phyloP scores from a whole-genome alignment of 2,888 invertebrate genomes.

The Agriopis marginaria region DNA sequence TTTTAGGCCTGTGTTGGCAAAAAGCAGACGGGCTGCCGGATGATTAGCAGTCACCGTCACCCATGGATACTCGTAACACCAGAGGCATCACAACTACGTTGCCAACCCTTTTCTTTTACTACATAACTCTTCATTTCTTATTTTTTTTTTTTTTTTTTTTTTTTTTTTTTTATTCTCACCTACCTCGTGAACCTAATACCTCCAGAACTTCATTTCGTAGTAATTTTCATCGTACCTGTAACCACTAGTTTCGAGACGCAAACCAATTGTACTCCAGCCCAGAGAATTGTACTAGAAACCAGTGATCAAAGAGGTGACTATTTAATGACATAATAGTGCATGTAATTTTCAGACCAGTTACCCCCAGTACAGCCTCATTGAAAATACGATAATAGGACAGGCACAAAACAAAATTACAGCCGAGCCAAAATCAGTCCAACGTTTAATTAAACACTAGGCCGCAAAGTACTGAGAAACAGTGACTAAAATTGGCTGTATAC shows the following conservation, averaged over 20 bases:
- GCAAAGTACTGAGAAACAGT: conserved; percentile 15
- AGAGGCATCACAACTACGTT: too few relatives aligned
- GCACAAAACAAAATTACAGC: conserved; percentile 69
- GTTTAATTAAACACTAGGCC: conserved; percentile 69
- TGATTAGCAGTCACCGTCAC: too few relatives aligned
- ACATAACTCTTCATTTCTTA: too few relatives aligned
- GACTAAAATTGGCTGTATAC: conserved; percentile 8
- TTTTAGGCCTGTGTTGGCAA: too few relatives aligned
- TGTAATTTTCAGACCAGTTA: conserved; percentile 60
- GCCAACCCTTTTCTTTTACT: too few relatives aligned
- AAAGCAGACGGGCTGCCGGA: too few relatives aligned
- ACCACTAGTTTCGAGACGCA: conserved; percentile 1
- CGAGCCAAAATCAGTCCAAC: conserved; percentile 62
- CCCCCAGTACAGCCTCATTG: conserved; percentile 59
- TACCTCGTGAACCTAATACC: too few relatives aligned
- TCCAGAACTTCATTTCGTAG: too few relatives aligned
- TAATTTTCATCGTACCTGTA: too few relatives aligned
- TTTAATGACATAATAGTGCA: conserved; percentile 55
- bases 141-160: too few relatives aligned
- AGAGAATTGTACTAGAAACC: conserved; percentile 40
- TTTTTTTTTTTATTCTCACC: too few relatives aligned
- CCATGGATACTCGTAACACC: too few relatives aligned
- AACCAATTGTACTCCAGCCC: conserved; percentile 3
- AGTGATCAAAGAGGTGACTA: conserved; percentile 47
- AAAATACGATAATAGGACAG: conserved; percentile 63